Conservation (phyloP, 2,113 vertebrate genomes). For the Microcebus murinus region DNA sequence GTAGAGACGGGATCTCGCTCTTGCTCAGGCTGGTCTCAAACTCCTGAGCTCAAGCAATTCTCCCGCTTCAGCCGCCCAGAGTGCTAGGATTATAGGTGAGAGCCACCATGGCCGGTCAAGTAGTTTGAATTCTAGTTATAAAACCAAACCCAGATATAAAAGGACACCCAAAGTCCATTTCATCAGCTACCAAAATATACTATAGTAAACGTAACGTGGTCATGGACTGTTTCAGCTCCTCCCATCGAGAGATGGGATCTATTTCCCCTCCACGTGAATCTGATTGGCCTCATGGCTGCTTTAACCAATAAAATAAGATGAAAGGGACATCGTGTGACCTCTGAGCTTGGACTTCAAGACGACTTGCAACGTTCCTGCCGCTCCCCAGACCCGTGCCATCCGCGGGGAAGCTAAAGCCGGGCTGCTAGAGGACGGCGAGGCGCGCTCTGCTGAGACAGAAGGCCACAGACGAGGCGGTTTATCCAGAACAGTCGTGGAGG, state of each 20-base stretch:
- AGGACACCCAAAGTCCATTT: background rate
- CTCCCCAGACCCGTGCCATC: background rate
- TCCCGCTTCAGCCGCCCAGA: no score
- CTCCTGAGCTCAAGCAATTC: no score
- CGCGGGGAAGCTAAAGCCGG: no score
- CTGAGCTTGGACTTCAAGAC: background rate
- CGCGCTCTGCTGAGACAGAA: background rate
- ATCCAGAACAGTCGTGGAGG: background rate
- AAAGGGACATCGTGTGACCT: background rate
- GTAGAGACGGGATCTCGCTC: no score
- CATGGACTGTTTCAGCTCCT: background rate
- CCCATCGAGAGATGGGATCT: background rate
- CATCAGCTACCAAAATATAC: background rate
- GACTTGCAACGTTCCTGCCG: background rate
- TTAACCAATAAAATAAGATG: background rate
- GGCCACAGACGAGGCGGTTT: background rate
- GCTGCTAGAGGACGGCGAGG: fast-evolving
- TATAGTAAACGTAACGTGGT: background rate
- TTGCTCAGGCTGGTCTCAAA: no score
- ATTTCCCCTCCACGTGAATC: background rate
- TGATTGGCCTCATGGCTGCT: background rate
- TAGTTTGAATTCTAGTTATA: conserved; percentile 3
- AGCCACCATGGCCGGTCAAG: no score
- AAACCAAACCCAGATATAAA: background rate
- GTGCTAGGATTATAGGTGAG: no score